Evolutionary conservation across 1,140 invertebrate genomes (phyloP), one percentile per base, ranked within the genome.

Genomic region (Scylla paramamosain): DNA sequence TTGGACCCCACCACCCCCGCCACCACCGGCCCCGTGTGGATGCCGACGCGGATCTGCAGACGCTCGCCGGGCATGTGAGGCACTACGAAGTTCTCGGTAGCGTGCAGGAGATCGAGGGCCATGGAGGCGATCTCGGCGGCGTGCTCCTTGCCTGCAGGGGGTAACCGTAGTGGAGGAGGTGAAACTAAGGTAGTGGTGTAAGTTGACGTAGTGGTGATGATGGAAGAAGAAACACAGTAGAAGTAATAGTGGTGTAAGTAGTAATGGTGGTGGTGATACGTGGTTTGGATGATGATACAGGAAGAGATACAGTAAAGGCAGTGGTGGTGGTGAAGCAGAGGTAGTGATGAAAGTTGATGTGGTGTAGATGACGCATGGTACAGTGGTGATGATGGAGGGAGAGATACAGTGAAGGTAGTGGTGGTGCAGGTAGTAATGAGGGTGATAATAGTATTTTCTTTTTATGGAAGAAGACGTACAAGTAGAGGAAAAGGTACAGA

Each of bases 111-210:
- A 97, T 98, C 98, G 95, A 99, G 97, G 0, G 98, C 98, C 98
- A 99, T 99, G 96, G 98, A 98, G 28, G 98, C 98, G 96, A 99
- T 99, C 97, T 99, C 98, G 25, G 98, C 98, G 0, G 98, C 98
- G 96, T 99, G 99, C 96, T 98, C 98, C 95, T 98, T 98, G 28
- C 98, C 98, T 98, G 96, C 67, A 96, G 97, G 32, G 97, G 96
- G 10, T 31, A 20, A 77, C 12, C 12, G n/a, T 10, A 67, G 25
- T 67, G 48, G 20, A n/a, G 90, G 39, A 39, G 6, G 39, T 2
- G n/a, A n/a, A n/a, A n/a, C n/a, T n/a, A 39, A 39, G 39, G 39
- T 39, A 46, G 46, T 28, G 0, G 14, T 16, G 25, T 48, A 12
- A 86, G 39, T 1, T 39, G 39, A 39, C 1, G 39, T 6, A 39